Percentiles rank a stretch among this genome's conserved stretches.
Evolutionary conservation across 2,888 invertebrate species (phyloP).

Genomic region (Lasioglossum pauxillum): DNA sequence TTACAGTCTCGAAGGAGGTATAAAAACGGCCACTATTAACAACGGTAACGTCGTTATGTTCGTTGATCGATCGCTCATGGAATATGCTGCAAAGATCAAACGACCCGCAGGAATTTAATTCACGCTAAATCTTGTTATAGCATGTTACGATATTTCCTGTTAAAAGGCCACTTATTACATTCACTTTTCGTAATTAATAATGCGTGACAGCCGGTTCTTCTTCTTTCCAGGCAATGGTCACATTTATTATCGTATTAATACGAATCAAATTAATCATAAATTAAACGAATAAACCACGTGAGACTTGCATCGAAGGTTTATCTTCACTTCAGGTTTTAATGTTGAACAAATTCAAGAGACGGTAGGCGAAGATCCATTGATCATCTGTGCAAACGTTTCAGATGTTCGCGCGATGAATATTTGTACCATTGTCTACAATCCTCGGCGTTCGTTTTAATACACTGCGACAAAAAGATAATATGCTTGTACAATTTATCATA

Average conservation of each 20-base stretch:
- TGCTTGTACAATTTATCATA: conserved; percentile 10
- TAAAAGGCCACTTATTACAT: not conserved
- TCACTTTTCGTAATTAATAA: not conserved
- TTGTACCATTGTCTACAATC: not conserved
- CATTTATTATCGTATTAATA: not conserved
- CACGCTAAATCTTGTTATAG: conserved; percentile 6
- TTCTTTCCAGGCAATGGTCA: not conserved
- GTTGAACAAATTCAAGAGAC: not conserved
- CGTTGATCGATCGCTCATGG: not conserved
- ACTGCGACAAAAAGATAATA: not conserved
- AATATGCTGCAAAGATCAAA: conserved; percentile 2
- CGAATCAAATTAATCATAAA: not conserved
- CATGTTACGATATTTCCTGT: not conserved
- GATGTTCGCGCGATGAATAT: not conserved
- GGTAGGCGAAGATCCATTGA: not conserved
- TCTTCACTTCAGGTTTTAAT: not conserved
- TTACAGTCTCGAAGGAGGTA: not conserved
- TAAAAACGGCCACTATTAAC: not conserved
- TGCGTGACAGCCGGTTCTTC: not conserved
- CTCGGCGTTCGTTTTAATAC: not conserved
- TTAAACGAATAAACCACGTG: not conserved
- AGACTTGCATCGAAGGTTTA: not conserved
- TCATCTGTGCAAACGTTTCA: not conserved
- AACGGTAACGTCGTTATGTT: not conserved
- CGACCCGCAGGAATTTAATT: conserved; percentile 8